phyloP scores from a whole-genome alignment of 2,888 invertebrate genomes.

The Xanthorhoe designata region DNA sequence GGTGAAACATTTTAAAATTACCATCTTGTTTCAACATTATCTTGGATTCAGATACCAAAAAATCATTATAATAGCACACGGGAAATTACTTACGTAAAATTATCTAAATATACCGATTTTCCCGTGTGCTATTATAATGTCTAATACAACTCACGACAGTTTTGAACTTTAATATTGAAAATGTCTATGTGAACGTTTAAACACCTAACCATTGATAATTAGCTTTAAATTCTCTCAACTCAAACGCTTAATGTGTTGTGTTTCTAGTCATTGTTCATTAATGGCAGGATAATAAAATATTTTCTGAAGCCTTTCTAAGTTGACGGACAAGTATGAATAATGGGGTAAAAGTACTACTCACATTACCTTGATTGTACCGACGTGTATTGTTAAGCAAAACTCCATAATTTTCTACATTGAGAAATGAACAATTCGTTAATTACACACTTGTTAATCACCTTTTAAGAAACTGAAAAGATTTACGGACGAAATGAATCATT shows the following conservation, averaged over 20 bases:
- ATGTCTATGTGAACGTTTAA: no score
- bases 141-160: no score
- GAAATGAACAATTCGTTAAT: neutral
- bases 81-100: no score
- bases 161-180: no score
- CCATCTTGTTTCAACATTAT: neutral
- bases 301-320: neutral
- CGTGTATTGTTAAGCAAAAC: neutral
- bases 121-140: no score
- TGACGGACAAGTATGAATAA: neutral
- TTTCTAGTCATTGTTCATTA: no score
- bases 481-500: neutral
- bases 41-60: no score
- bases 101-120: no score
- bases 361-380: neutral
- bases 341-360: neutral
- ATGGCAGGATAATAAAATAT: neutral
- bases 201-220: no score
- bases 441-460: neutral
- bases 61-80: no score
- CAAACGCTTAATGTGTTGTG: no score
- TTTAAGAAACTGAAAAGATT: neutral
- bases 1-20: slow-evolving; percentile 9
- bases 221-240: no score
- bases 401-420: neutral